Base-by-base conservation (phyloP, 2,113 vertebrate genomes). In the Struthio camelus region DNA sequence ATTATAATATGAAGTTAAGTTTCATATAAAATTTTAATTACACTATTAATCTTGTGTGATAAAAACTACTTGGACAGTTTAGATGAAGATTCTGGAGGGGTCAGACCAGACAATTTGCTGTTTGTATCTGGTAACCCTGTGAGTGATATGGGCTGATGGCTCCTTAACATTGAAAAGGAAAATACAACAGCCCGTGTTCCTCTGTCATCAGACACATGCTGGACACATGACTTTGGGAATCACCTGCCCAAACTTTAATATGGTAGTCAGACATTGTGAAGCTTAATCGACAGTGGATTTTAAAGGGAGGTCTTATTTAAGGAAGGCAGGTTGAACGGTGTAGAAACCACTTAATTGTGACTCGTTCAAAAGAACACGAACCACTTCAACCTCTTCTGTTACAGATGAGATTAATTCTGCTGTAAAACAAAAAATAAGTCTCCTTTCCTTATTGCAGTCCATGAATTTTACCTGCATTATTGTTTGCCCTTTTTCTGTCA, bases 381-480 rank as follows among this genome's bases (percentile, higher is more conserved):
- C 10, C 10, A 40, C 13, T 85, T 83, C 44, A 80, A 48, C 7
- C 9, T 85, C 28, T 69, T 90, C 36, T 36, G 46, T 42, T 51
- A 80, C 18, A 69, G 77, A 50, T 42, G 34, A 87, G 11, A 59
- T 72, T 85, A 61, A 24, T 87, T 90, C n/a, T 64, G 40, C 54
- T 91, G 11, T 67, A 75, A 89, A 87, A 32, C 13, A 72, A 85
- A 61, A 66, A 85, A 86, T 10, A 66, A 94, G 86, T 59, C 5
- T 53, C 25, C n/a, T 28, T 83, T 76, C 23, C 80, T 92, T 73
- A 34, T 46, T 62, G 23, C 34, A 65, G 59, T 27, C 44, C 4
- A 27, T 62, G 30, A 87, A 73, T 92, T 93, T 44, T 90, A 76
- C 28, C 19, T 85, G 38, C 23, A 40, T 83, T 85, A n/a, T 93